A percentile compares a stretch with the other conserved stretches of the same genome.
Conservation (phyloP, 2,888 invertebrate species). For the Tridacna crocea region DNA sequence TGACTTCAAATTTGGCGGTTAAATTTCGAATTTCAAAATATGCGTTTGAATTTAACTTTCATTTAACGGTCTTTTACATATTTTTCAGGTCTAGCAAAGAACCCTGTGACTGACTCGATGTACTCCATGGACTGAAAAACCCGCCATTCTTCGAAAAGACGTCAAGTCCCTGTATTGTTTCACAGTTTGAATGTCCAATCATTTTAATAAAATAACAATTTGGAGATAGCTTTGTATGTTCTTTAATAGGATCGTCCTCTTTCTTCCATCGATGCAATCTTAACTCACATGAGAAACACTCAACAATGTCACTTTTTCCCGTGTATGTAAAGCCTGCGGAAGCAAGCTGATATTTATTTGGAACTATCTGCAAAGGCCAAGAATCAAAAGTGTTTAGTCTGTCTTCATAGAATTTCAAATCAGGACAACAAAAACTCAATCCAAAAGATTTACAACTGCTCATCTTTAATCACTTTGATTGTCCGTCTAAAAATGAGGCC, state of each 20-base stretch:
- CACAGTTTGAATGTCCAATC: background rate
- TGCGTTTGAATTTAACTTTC: background rate
- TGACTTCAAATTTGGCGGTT: constrained; percentile 2
- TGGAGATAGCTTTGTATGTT: background rate
- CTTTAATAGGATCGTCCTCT: background rate
- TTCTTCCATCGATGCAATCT: background rate
- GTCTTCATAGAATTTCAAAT: background rate
- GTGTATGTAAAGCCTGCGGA: background rate
- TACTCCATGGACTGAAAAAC: background rate
- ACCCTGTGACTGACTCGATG: background rate
- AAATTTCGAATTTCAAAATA: background rate
- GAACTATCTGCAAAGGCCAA: background rate
- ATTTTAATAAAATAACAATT: background rate
- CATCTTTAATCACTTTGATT: too few relatives aligned
- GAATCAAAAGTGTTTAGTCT: background rate
- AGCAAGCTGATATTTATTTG: background rate
- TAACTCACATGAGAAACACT: background rate
- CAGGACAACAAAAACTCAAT: background rate
- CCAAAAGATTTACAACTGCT: background rate
- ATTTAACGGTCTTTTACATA: background rate
- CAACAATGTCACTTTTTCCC: background rate
- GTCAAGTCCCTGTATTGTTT: background rate
- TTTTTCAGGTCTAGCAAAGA: constrained; percentile 13
- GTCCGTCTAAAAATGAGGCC: background rate
- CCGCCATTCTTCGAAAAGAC: background rate